A percentile compares a stretch with the other conserved stretches of the same genome.
phyloP scores from a whole-genome alignment of 2,888 invertebrate genomes.

The Agrochola macilenta region DNA sequence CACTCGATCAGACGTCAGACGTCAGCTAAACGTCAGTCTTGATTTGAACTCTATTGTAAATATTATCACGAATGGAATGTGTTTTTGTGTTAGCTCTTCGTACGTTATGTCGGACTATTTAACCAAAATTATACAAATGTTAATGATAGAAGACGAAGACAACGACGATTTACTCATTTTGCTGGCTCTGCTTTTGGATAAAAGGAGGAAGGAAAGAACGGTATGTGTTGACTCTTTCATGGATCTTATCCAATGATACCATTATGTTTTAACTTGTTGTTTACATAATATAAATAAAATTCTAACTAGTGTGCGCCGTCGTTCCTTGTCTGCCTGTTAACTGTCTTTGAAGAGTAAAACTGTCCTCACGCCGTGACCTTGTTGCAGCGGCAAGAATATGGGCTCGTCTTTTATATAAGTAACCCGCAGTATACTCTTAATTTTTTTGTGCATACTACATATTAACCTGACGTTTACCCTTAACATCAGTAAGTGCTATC shows the following conservation, averaged over 20 bases:
- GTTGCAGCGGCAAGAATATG: too few relatives aligned
- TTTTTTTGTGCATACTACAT: too few relatives aligned
- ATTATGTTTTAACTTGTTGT: background rate
- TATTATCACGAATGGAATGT: too few relatives aligned
- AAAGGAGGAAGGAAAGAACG: background rate
- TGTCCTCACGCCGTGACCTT: too few relatives aligned
- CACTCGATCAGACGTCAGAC: too few relatives aligned
- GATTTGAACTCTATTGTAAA: too few relatives aligned
- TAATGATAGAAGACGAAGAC: background rate
- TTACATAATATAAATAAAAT: background rate
- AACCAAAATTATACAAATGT: background rate
- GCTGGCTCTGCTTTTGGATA: slow-evolving; percentile 13
- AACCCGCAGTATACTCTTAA: too few relatives aligned
- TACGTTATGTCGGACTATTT: slow-evolving; percentile 5
- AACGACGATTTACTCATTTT: slow-evolving; percentile 8
- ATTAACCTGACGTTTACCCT: too few relatives aligned
- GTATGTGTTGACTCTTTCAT: background rate
- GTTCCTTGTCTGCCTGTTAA: background rate
- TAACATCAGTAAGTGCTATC: too few relatives aligned
- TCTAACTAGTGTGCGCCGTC: background rate
- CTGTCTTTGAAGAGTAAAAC: too few relatives aligned
- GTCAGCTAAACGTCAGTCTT: too few relatives aligned
- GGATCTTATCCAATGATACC: background rate
- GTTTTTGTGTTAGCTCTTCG: background rate
- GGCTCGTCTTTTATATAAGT: too few relatives aligned